Conservation (phyloP, 2,113 vertebrate species). For the Circaetus gallicus region DNA sequence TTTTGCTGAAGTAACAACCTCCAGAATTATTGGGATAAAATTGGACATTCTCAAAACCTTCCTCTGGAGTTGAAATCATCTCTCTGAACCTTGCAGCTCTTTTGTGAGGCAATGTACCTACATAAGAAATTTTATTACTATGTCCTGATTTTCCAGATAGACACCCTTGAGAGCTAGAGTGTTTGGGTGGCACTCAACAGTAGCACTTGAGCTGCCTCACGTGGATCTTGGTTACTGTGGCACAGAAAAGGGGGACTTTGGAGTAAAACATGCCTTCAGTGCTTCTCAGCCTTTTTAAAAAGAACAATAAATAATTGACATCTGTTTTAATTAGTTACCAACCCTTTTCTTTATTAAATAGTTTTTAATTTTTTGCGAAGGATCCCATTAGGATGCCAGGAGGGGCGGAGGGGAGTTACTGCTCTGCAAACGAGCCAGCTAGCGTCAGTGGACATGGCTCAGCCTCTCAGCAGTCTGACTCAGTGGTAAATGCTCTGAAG, state of each 20-base stretch:
- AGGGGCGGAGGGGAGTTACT: constrained; percentile 79
- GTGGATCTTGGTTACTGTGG: background rate
- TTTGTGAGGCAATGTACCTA: background rate
- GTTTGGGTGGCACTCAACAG: background rate
- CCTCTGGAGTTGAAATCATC: background rate
- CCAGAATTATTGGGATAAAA: background rate
- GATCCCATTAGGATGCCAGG: constrained; percentile 78
- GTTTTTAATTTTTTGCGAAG: constrained; percentile 79
- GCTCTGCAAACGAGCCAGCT: constrained; percentile 76
- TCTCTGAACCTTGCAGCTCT: background rate
- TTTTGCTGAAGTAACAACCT: background rate
- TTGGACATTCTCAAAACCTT: background rate
- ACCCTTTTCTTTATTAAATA: constrained; percentile 76
- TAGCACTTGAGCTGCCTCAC: background rate
- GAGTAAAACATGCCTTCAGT: background rate
- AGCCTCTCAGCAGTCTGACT: constrained; percentile 78
- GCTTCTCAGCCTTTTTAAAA: background rate
- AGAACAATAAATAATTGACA: background rate
- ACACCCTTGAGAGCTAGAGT: background rate
- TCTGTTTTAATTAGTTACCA: constrained; percentile 49
- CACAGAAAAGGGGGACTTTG: background rate
- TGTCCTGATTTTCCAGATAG: background rate
- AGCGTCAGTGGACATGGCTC: constrained; percentile 78
- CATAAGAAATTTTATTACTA: background rate
- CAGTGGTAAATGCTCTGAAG: constrained; percentile 83